These are phyloP conservation scores for Danio albolineatus DNA, from an alignment of 2,797 vertebrate genomes.

Conservation along the genomic window DNA sequence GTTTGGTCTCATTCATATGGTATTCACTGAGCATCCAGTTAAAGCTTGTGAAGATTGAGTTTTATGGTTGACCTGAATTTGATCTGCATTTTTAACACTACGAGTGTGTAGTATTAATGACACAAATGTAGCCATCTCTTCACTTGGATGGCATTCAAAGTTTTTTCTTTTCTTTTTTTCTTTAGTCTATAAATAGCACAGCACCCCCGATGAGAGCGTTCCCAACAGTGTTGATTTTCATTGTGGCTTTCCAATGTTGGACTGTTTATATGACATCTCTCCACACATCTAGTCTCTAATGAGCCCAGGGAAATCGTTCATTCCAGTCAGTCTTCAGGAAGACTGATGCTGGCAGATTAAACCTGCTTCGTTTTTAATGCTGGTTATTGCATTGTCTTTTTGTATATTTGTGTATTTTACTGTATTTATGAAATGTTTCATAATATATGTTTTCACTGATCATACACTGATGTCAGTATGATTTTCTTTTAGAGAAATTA, in stretches of 20 bases:
- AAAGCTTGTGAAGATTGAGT: conserved; percentile 47
- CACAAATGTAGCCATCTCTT: conserved; percentile 15
- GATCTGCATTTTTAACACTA: conserved; percentile 42
- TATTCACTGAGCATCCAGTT: conserved; percentile 48
- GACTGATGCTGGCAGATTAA: conserved; percentile 38
- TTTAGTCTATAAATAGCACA: neutral
- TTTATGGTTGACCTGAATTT: conserved; percentile 50
- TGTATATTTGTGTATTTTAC: neutral
- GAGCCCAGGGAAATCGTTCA: neutral
- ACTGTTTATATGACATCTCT: neutral
- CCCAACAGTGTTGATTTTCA: conserved; percentile 32
- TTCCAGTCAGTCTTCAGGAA: conserved; percentile 16
- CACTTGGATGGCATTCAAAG: conserved; percentile 2
- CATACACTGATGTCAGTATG: too few relatives aligned
- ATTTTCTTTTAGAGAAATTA: neutral
- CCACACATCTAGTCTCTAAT: conserved; percentile 12
- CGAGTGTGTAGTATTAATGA: conserved; percentile 18
- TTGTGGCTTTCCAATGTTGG: conserved; percentile 13
- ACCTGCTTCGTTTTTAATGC: conserved; percentile 8
- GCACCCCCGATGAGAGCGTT: conserved; percentile 20
- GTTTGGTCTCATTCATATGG: conserved; percentile 38
- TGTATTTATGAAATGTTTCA: neutral
- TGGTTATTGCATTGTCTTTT: neutral
- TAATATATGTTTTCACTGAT: neutral
- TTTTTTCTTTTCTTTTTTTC: neutral